Conservation (phyloP, 2,113 vertebrate species). For the Dinomys branickii region DNA sequence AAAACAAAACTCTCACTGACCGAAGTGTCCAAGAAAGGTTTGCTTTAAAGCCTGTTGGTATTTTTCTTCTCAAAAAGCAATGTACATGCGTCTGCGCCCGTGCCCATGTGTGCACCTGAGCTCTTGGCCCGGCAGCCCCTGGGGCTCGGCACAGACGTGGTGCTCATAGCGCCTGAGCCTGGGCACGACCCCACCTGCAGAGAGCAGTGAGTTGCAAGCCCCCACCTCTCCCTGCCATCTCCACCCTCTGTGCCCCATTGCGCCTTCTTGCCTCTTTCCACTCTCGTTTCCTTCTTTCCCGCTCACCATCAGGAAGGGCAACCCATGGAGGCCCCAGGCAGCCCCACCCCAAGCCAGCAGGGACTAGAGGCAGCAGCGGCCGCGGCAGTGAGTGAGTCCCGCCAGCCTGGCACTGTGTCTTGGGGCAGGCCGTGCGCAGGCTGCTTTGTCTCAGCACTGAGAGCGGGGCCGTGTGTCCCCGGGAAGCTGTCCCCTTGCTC, state of each 20-base stretch:
- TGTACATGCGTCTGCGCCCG: slow-evolving; percentile 1
- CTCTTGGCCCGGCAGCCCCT: neutral
- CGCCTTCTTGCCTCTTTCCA: slow-evolving; percentile 68
- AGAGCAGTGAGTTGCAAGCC: slow-evolving; percentile 86
- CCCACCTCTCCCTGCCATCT: slow-evolving; percentile 88
- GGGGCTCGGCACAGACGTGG: neutral
- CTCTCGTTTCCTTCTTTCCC: slow-evolving; percentile 85
- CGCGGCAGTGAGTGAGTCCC: slow-evolving; percentile 89
- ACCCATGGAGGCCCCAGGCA: slow-evolving; percentile 86
- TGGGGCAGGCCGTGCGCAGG: slow-evolving; percentile 69
- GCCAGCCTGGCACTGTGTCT: slow-evolving; percentile 69
- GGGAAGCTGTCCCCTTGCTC: slow-evolving; percentile 68
- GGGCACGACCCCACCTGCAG: neutral
- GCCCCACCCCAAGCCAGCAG: slow-evolving; percentile 86
- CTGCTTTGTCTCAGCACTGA: slow-evolving; percentile 34
- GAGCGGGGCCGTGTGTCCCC: slow-evolving; percentile 74
- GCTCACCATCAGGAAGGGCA: slow-evolving; percentile 88
- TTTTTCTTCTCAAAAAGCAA: slow-evolving; percentile 44
- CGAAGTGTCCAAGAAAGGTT: neutral
- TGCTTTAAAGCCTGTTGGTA: neutral
- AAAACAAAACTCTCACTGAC: slow-evolving; percentile 38
- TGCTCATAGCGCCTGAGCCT: too few species aligned
- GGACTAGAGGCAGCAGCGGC: slow-evolving; percentile 89
- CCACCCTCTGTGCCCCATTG: slow-evolving; percentile 86
- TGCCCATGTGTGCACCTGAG: neutral